Evolutionary conservation across 2,797 vertebrate species (phyloP), one percentile per base, ranked within the genome.

Genomic region (Neosilurus hyrtlii): DNA sequence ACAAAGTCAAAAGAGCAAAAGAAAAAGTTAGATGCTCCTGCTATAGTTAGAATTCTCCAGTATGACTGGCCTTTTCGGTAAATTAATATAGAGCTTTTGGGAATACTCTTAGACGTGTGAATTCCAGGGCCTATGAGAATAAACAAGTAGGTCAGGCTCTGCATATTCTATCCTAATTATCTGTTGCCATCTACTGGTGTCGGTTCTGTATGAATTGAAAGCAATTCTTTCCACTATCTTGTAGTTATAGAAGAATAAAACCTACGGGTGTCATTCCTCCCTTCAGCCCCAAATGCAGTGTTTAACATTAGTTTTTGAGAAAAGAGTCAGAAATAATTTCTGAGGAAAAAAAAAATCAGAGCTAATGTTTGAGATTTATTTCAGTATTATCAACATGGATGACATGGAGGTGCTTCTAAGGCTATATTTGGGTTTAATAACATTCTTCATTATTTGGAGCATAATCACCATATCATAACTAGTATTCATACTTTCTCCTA

Each of bases 181-280:
- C 35, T 65, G 59, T 63, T 82, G 72, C 73, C 83, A 72, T 72
- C 80, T 85, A 72, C 22, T 82, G 79, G 79, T 51, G 16, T 22
- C 16, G 43, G 43, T 37, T 10, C 37, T 51, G 18, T 22, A 8
- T 20, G 1, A 56, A 56, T 14, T 68, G 30, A 24, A 37, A 51
- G 37, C 18, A 16, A 56, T 70, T 52, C 22, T 0, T 8, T 24
- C 54, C 59, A 83, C 68, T 59, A 73, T 35, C 7, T 54, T 52
- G 9, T 43, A 43, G 43, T 43, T 8, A 43, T 6, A 68, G 12
- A 30, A 30, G 30, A 26, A 30, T 18, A 61, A 4, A 4, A 43
- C 43, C 43, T 43, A 43, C 1, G 30, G 30, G 30, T 30, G 30
- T 30, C 30, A 30, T 30, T 30, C 30, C 30, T 30, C 30, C 30